These are phyloP conservation scores for Phalera bucephala DNA, from an alignment of 2,888 invertebrate species.

Conservation along the genomic window DNA sequence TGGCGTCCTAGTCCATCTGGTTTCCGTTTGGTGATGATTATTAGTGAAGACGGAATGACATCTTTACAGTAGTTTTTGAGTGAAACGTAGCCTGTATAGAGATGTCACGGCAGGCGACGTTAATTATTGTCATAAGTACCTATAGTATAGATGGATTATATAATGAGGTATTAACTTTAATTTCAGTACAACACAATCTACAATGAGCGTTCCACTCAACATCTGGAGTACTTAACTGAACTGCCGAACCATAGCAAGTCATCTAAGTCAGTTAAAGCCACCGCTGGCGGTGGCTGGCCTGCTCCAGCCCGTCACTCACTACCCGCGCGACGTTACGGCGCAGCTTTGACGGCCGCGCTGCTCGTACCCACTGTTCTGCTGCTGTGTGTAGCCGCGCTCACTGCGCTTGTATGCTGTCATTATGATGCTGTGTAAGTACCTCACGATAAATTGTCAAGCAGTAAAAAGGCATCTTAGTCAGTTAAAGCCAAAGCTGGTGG, in stretches of 20 bases:
- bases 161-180: no score
- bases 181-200: slow-evolving; percentile 70
- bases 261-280: slow-evolving; percentile 31
- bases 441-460: no score
- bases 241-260: slow-evolving; percentile 42
- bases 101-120: no score
- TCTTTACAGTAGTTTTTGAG: no score
- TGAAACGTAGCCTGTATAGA: no score
- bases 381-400: slow-evolving; percentile 85
- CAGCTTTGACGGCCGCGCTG: slow-evolving; percentile 87
- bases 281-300: slow-evolving; percentile 80
- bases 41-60: no score
- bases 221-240: slow-evolving; percentile 60
- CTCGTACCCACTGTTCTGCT: slow-evolving; percentile 87
- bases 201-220: slow-evolving; percentile 56
- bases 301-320: slow-evolving; percentile 47
- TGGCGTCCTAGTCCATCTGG: no score
- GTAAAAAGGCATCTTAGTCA: no score
- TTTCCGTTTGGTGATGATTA: no score
- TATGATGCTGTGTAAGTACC: slow-evolving; percentile 89
- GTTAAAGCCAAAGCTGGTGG: no score
- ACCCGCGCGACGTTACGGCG: slow-evolving; percentile 87
- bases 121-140: no score
- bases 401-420: slow-evolving; percentile 89
- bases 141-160: no score